Base-by-base conservation (phyloP, 2,113 vertebrate genomes). In the Prochilodus magdalenae region DNA sequence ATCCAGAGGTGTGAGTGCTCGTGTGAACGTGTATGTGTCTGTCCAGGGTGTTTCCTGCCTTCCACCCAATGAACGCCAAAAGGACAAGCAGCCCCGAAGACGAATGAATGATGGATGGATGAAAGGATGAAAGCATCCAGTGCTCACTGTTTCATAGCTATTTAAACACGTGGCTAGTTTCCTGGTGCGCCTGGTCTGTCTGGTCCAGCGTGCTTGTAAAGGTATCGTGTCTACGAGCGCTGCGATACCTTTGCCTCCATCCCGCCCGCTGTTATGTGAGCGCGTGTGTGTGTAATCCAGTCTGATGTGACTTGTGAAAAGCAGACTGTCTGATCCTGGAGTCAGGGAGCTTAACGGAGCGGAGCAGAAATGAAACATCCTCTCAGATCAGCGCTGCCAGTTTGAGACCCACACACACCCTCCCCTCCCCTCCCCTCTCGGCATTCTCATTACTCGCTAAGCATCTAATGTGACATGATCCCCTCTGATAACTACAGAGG, bases 371-470 rank as follows among this genome's bases (percentile, higher is more conserved):
- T 60, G 22, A 60, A 60, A 60, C 65, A 67, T 40, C 29, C 29
- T 36, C 65, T 8, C 15, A 33, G 69, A 47, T 71, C 36, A 72
- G 24, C 44, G n/a, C 4, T 72, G n/a, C 40, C 44, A 51, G n/a
- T 72, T 22, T n/a, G 36, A n/a, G 33, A 40, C 33, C 44, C 70
- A 72, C 40, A 51, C 67, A 72, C 70, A 4, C 15, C 15, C 44
- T n/a, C 70, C 69, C 5, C n/a, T 51, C 12, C n/a, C n/a, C n/a
- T 71, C 70, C 69, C 5, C n/a, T 51, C 12, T 72, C 13, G 29
- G 44, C n/a, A 51, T 10, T 72, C 47, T 72, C 47, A 72, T 72
- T 72, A 72, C 70, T 72, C 44, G 24, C 44, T 49, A 72, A 24
- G 47, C 22, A 51, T 51, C 44, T 51, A 51, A 72, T 72, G 69